Evolutionary conservation across 2,797 vertebrate genomes (phyloP), one percentile per base, ranked within the genome.

Genomic region (Acanthis flammea): DNA sequence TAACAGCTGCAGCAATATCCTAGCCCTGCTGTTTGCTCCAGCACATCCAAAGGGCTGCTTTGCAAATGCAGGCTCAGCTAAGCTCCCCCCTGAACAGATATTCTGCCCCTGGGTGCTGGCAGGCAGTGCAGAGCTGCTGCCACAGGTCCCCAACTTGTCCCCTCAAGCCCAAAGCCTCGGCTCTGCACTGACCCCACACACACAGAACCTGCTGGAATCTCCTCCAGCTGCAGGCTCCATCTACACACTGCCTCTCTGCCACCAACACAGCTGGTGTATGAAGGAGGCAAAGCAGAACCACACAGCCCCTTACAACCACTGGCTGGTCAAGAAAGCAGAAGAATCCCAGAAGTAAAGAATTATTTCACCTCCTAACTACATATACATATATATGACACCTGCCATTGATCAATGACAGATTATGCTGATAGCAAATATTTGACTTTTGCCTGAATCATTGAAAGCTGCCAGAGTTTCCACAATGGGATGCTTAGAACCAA

Each of bases 191-290:
- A 37, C 11, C 55, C 33, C 35, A 53, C 3, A 77, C 4, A 60
- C 25, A 39, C 0, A 0, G 51, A 88, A 35, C 19, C 24, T 9
- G 3, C 2, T 6, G 41, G 3, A 7, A 48, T 22, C 66, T 41
- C 54, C 33, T n/a, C 7, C 31, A 31, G 39, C 24, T 53, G 39
- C 15, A 61, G 33, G 35, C 16, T 54, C 4, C 2, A 42, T 12
- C 35, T 60, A 13, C 47, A 33, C 1, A 33, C 0, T 28, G 24
- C 19, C 28, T 14, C 54, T 51, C 51, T 62, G 30, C 5, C 65
- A 54, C 27, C 54, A 30, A n/a, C 35, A 7, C 1, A 48, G 18
- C 18, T 62, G n/a, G 27, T 35, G n/a, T 8, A 51, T 4, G 48
- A 58, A 42, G 22, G 24, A 39, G 8, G 13, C 30, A 66, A 84